These are phyloP conservation scores for Nicator chloris DNA, from an alignment of 2,113 vertebrate genomes.

Conservation along the genomic window DNA sequence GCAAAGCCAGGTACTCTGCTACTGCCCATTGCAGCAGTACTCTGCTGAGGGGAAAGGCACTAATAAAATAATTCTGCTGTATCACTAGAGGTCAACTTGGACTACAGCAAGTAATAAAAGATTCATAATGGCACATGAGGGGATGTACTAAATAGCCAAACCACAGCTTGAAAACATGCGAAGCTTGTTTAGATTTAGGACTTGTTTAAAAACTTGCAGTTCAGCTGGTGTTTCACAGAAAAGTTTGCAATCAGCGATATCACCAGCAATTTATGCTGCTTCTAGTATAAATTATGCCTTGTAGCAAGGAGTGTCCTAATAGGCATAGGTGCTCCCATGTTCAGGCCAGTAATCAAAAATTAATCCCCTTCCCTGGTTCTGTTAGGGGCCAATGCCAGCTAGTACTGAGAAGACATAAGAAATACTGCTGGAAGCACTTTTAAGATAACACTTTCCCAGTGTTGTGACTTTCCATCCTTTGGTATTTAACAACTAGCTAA, in stretches of 20 bases:
- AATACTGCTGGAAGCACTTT: not conserved
- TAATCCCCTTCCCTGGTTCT: not conserved
- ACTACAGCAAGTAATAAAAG: constrained; percentile 12
- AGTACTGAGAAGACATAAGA: not conserved
- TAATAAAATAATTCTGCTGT: constrained; percentile 31
- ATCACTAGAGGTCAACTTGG: constrained; percentile 38
- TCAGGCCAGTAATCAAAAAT: constrained; percentile 12
- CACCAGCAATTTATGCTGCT: not conserved
- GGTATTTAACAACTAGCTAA: not conserved
- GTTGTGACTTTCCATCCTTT: not conserved
- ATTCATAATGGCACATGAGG: constrained; percentile 37
- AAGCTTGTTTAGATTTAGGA: not conserved
- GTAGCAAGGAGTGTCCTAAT: not conserved
- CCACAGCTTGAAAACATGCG: not conserved
- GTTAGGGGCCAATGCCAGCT: not conserved
- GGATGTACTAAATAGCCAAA: constrained; percentile 9
- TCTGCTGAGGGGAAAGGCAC: not conserved
- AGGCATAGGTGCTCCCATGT: not conserved
- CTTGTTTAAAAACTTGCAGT: not conserved
- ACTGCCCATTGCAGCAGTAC: not conserved
- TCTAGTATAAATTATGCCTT: not conserved
- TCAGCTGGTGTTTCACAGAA: not conserved
- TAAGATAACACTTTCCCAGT: not conserved
- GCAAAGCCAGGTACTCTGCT: not conserved
- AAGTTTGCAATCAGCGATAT: not conserved